Base-by-base conservation (phyloP, 2,888 invertebrate species). In the Sabatieria punctata region DNA sequence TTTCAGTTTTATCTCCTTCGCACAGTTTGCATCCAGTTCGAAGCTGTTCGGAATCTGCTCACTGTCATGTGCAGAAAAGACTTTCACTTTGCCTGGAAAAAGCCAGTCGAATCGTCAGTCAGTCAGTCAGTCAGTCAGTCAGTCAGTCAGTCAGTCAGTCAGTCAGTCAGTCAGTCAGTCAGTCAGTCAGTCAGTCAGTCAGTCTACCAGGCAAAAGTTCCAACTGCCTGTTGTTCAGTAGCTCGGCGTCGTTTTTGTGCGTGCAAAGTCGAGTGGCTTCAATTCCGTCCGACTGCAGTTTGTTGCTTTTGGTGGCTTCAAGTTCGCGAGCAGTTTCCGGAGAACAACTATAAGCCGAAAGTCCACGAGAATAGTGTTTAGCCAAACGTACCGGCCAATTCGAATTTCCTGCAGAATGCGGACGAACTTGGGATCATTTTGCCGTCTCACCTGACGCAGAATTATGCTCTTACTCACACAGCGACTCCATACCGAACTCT, bases 211-310 rank as follows among this genome's bases (percentile, higher is more conserved):
- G n/a, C n/a, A n/a, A n/a, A n/a, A n/a, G n/a, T n/a, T 76, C 74
- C 42, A 93, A 68, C 64, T 85, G 83, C 3, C 78, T 77, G 50
- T 77, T 75, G 64, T 93, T 93, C 26, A 91, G 85, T 49, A 78
- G 75, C 63, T 85, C 80, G 0, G 88, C 88, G 65, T 93, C 89
- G 59, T 82, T 80, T 15, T 85, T 84, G 60, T 89, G 89, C 0
- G 89, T 85, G 67, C 91, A 93, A 8, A 93, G 71, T 59, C 82
- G 76, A 1, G 91, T 91, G 1, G 91, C 88, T 53, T 85, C 68
- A 61, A 93, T 85, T 11, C 85, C 86, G 65, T 82, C 77, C 58
- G 72, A 73, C 64, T 86, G 84, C 54, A 89, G 81, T 56, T 76
- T 77, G 62, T 86, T 83, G 45, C 73, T 75, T 0, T 79, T 73